These are phyloP conservation scores for Ophraella communa DNA, from an alignment of 2,888 invertebrate species.

Conservation along the genomic window DNA sequence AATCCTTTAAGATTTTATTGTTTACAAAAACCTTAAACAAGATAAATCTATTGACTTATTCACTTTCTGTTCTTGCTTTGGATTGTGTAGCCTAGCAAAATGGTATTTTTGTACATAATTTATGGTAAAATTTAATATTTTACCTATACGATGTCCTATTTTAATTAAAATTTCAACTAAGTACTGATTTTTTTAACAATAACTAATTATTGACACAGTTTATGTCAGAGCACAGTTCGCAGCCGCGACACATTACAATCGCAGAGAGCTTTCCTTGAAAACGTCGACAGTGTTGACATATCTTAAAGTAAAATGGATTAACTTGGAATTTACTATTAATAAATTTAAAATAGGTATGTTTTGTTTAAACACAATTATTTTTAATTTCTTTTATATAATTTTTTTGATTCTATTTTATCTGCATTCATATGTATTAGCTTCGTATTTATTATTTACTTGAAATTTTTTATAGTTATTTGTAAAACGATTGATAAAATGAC, in stretches of 20 bases:
- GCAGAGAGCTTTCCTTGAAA: not conserved
- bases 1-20: not conserved
- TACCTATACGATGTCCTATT: not conserved
- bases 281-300: constrained; percentile 9
- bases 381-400: too few relatives aligned
- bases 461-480: too few relatives aligned
- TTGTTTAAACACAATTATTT: too few relatives aligned
- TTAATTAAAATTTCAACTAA: constrained; percentile 12
- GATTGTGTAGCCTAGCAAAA: too few relatives aligned
- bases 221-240: constrained; percentile 15
- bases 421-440: too few relatives aligned
- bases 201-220: constrained; percentile 28
- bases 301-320: not conserved
- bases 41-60: not conserved
- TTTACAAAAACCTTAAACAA: not conserved
- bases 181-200: constrained; percentile 22
- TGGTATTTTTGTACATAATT: too few relatives aligned
- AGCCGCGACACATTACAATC: constrained; percentile 8
- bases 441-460: too few relatives aligned
- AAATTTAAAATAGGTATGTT: too few relatives aligned
- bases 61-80: not conserved
- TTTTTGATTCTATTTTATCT: too few relatives aligned
- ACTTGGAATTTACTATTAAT: too few relatives aligned
- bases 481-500: too few relatives aligned
- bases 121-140: not conserved